phyloP scores from a whole-genome alignment of 1,140 invertebrate species.

The Ceratitis capitata region DNA sequence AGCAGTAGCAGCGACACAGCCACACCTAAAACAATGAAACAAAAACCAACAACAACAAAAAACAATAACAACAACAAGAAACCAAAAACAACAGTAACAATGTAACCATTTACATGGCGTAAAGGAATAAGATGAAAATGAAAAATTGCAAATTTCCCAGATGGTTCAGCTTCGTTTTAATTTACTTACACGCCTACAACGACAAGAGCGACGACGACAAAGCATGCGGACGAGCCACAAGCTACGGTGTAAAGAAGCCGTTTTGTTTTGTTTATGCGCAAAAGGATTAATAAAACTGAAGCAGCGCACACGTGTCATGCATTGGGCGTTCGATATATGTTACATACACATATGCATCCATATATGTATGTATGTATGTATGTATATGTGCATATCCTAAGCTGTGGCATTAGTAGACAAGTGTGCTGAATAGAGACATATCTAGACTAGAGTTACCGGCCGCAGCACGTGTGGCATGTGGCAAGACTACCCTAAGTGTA shows the following conservation, averaged over 20 bases:
- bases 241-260: neutral
- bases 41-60: neutral
- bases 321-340: neutral
- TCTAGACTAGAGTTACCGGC: too few relatives aligned
- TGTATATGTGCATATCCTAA: neutral
- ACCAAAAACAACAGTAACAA: neutral
- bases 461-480: neutral
- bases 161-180: constrained; percentile 28
- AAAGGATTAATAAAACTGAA: constrained; percentile 25
- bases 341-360: neutral
- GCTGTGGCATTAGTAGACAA: neutral
- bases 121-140: neutral
- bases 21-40: constrained; percentile 15
- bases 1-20: constrained; percentile 1
- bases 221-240: neutral
- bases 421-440: constrained; percentile 14
- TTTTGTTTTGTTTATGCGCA: constrained; percentile 9
- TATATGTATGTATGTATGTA: neutral
- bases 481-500: neutral
- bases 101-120: neutral
- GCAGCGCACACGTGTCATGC: neutral
- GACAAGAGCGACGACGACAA: neutral
- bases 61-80: neutral
- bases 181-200: constrained; percentile 18
- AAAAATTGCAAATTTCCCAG: constrained; percentile 33